A percentile compares a stretch with the other conserved stretches of the same genome.
Conservation (phyloP, 2,888 invertebrate genomes). For the Oegoconia quadripuncta region DNA sequence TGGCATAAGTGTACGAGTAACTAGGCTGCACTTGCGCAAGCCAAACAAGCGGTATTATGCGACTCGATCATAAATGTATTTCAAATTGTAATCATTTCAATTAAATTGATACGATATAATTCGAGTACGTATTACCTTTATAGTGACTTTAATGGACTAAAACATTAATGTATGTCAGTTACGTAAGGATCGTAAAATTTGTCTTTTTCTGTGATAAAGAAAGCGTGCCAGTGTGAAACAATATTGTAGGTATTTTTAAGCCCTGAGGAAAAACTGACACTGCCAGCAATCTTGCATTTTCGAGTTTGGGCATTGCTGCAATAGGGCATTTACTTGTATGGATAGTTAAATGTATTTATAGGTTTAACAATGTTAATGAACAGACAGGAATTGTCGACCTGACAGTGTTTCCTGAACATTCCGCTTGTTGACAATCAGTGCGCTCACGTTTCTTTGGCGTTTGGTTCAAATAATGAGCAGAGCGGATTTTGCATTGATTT, state of each 20-base stretch:
- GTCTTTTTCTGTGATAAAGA: conserved; percentile 1
- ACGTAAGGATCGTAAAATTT: background rate
- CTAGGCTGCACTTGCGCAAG: background rate
- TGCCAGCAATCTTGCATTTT: too few relatives aligned
- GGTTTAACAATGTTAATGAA: background rate
- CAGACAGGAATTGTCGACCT: conserved; percentile 15
- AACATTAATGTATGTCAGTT: background rate
- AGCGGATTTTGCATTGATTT: background rate
- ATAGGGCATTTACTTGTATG: too few relatives aligned
- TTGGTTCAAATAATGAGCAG: background rate
- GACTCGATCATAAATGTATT: conserved; percentile 1
- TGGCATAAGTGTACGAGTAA: too few relatives aligned
- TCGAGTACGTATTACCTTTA: background rate
- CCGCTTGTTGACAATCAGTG: conserved; percentile 11
- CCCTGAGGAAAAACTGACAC: too few relatives aligned
- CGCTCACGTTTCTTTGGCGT: background rate
- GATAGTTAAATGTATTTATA: too few relatives aligned
- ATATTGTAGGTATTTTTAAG: too few relatives aligned
- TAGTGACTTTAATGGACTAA: conserved; percentile 1
- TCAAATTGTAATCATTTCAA: background rate
- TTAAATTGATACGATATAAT: conserved; percentile 1
- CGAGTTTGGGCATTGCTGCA: too few relatives aligned
- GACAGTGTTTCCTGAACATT: conserved; percentile 25
- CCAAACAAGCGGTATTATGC: conserved; percentile 4
- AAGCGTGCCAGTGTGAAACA: conserved; percentile 5